A percentile compares a stretch with the other conserved stretches of the same genome.
phyloP scores from a whole-genome alignment of 2,113 vertebrate species.

The Oostethus manadensis region DNA sequence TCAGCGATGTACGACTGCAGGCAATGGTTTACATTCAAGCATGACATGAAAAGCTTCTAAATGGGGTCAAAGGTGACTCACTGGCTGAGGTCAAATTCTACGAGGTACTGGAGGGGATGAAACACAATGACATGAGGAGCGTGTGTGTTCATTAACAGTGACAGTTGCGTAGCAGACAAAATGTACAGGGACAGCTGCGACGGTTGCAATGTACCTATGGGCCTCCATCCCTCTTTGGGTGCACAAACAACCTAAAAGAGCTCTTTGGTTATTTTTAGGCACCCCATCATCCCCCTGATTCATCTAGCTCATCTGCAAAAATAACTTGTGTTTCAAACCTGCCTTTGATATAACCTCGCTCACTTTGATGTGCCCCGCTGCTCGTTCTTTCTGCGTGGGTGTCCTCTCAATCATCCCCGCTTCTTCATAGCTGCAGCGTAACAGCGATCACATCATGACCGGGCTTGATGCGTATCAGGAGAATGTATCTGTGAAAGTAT shows the following conservation, averaged over 20 bases:
- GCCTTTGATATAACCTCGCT: constrained; percentile 5
- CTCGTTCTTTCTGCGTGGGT: constrained; percentile 18
- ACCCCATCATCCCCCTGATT: neutral
- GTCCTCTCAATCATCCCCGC: constrained; percentile 32
- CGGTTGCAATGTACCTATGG: neutral
- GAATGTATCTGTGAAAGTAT: constrained; percentile 17
- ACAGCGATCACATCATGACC: constrained; percentile 34
- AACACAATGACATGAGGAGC: constrained; percentile 7
- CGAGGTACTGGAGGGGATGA: constrained; percentile 9
- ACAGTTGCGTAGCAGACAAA: constrained; percentile 9
- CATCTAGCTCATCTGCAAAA: neutral
- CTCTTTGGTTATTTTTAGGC: neutral
- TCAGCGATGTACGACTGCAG: constrained; percentile 25
- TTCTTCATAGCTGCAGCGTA: constrained; percentile 11
- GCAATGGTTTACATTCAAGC: constrained; percentile 18
- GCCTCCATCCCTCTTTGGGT: neutral
- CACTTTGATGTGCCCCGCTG: constrained; percentile 11
- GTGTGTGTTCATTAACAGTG: constrained; percentile 13
- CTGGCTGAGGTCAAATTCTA: constrained; percentile 29
- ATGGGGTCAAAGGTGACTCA: constrained; percentile 29
- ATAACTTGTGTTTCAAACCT: neutral
- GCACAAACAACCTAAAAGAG: neutral
- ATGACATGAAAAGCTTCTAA: constrained; percentile 43
- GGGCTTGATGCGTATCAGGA: constrained; percentile 47
- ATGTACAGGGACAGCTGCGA: constrained; percentile 5